Evolutionary conservation across 2,888 invertebrate species (phyloP).

Genomic region (Pyrrhosoma nymphula): DNA sequence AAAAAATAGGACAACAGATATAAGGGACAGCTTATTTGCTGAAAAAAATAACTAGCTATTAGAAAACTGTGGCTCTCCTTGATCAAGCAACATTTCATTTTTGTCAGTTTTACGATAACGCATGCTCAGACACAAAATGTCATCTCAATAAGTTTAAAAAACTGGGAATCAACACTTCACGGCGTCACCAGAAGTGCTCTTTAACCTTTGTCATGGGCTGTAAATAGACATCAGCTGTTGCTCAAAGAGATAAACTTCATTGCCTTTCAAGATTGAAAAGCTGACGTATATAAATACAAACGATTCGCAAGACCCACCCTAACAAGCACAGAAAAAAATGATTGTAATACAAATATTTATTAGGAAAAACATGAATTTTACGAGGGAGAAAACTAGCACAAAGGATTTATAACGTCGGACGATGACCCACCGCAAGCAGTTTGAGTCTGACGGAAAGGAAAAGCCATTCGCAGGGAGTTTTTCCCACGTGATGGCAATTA

Average conservation of each 20-base stretch:
- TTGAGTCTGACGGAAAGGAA: background rate
- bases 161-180: background rate
- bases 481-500: background rate
- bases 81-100: background rate
- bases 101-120: background rate
- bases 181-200: background rate
- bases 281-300: background rate
- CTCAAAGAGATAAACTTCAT: background rate
- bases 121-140: background rate
- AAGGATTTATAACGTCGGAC: background rate
- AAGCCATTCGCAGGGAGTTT: background rate
- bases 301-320: slow-evolving; percentile 1
- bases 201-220: background rate
- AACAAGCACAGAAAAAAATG: background rate
- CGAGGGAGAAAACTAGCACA: background rate
- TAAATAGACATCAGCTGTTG: slow-evolving; percentile 25
- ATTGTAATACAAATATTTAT: background rate
- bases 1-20: background rate
- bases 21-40: background rate
- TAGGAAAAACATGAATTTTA: background rate
- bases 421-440: background rate
- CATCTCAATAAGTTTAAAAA: background rate
- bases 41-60: background rate
- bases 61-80: background rate
- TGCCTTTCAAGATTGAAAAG: background rate